phyloP scores from a whole-genome alignment of 2,888 invertebrate species.

The Tetragonisca angustula region DNA sequence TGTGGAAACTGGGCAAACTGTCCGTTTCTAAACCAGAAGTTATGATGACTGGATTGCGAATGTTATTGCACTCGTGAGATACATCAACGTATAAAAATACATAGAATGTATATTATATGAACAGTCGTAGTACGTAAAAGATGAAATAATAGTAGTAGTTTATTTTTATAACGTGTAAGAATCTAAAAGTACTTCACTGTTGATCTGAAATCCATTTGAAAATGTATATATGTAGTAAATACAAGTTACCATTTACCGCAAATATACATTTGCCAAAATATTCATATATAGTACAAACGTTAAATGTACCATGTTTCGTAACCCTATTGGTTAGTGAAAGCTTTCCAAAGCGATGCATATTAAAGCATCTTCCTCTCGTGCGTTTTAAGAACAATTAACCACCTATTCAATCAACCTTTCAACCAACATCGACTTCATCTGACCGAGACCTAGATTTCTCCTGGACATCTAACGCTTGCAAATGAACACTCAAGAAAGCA shows the following conservation, averaged over 20 bases:
- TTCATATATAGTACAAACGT: no score
- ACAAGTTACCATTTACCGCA: no score
- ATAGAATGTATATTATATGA: no score
- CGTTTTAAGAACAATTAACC: not conserved
- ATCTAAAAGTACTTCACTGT: no score
- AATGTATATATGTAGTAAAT: no score
- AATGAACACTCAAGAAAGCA: not conserved
- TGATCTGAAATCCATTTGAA: no score
- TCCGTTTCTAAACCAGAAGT: not conserved
- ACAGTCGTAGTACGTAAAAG: no score
- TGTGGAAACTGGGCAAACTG: slow-evolving; percentile 3
- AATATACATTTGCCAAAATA: no score
- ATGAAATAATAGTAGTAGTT: no score
- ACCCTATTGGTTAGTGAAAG: not conserved
- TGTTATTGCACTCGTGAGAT: not conserved
- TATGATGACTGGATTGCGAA: not conserved
- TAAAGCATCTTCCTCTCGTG: no score
- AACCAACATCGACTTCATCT: not conserved
- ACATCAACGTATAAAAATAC: not conserved
- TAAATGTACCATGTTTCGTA: not conserved
- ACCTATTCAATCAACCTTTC: no score
- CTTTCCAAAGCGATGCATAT: not conserved
- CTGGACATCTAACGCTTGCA: not conserved
- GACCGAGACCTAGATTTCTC: not conserved
- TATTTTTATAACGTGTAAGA: no score